phyloP scores from a whole-genome alignment of 2,888 invertebrate species.

The Troides oblongomaculatus region DNA sequence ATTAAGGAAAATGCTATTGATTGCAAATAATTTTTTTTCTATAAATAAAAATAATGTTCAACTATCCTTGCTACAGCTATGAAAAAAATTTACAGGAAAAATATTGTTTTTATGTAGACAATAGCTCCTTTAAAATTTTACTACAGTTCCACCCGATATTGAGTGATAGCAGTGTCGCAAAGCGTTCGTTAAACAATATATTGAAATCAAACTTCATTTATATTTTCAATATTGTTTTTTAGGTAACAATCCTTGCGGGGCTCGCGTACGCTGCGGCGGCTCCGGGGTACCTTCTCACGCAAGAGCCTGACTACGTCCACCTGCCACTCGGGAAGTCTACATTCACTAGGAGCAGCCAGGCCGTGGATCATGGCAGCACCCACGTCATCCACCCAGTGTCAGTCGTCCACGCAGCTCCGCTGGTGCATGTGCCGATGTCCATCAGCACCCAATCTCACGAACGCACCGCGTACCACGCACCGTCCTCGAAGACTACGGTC shows the following conservation, averaged over 20 bases:
- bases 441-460: constrained; percentile 46
- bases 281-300: constrained; percentile 47
- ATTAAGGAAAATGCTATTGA: too few species aligned
- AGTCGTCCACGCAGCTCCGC: constrained; percentile 38
- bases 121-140: too few species aligned
- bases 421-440: constrained; percentile 46
- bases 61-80: too few species aligned
- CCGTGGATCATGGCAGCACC: constrained; percentile 55
- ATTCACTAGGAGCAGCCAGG: constrained; percentile 49
- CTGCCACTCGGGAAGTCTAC: constrained; percentile 50
- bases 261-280: constrained; percentile 52
- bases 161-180: too few species aligned
- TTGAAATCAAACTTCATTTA: not conserved
- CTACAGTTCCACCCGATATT: too few species aligned
- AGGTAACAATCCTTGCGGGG: constrained; percentile 50
- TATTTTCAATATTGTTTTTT: constrained; percentile 25
- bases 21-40: too few species aligned
- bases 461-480: constrained; percentile 49
- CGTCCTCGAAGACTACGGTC: constrained; percentile 44
- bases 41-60: too few species aligned
- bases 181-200: too few species aligned
- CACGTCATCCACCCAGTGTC: constrained; percentile 44
- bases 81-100: too few species aligned
- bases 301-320: constrained; percentile 44
- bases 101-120: too few species aligned